These are phyloP conservation scores for Myxocyprinus asiaticus DNA, from an alignment of 2,113 vertebrate species.

Conservation along the genomic window DNA sequence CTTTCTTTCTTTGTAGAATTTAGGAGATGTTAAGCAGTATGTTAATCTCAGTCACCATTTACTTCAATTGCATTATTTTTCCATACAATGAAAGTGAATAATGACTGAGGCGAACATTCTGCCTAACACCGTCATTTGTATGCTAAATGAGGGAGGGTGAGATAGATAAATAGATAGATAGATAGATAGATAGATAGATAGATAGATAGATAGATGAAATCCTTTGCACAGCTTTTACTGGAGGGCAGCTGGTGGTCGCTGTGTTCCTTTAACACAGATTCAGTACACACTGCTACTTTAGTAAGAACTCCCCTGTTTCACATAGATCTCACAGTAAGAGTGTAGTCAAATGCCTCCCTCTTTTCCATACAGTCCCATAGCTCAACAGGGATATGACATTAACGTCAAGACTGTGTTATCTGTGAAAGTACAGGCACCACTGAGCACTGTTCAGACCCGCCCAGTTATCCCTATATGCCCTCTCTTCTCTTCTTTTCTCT, in stretches of 20 bases:
- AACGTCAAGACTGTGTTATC: slow-evolving; percentile 74
- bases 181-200: not conserved
- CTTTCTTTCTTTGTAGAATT: too few species aligned
- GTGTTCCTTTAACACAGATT: slow-evolving; percentile 24
- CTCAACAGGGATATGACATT: slow-evolving; percentile 71
- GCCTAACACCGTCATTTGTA: too few species aligned
- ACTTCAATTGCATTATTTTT: too few species aligned
- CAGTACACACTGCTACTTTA: slow-evolving; percentile 18
- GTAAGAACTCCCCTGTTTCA: slow-evolving; percentile 21
- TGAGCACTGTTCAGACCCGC: slow-evolving; percentile 59
- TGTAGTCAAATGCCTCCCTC: slow-evolving; percentile 52
- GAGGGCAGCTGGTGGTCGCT: slow-evolving; percentile 39
- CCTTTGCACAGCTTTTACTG: slow-evolving; percentile 13
- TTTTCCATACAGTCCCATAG: slow-evolving; percentile 42
- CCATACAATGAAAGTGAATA: too few species aligned
- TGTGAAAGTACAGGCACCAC: slow-evolving; percentile 67
- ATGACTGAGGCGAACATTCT: too few species aligned
- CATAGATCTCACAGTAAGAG: slow-evolving; percentile 51
- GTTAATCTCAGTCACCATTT: too few species aligned
- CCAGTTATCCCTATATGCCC: slow-evolving; percentile 45
- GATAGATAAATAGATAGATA: too few species aligned
- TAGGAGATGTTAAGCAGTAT: too few species aligned
- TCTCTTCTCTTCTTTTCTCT: slow-evolving; percentile 13
- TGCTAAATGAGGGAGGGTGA: too few species aligned
- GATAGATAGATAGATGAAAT: slow-evolving; percentile 13